Base-by-base conservation (phyloP, 2,113 vertebrate genomes). In the Takifugu flavidus region DNA sequence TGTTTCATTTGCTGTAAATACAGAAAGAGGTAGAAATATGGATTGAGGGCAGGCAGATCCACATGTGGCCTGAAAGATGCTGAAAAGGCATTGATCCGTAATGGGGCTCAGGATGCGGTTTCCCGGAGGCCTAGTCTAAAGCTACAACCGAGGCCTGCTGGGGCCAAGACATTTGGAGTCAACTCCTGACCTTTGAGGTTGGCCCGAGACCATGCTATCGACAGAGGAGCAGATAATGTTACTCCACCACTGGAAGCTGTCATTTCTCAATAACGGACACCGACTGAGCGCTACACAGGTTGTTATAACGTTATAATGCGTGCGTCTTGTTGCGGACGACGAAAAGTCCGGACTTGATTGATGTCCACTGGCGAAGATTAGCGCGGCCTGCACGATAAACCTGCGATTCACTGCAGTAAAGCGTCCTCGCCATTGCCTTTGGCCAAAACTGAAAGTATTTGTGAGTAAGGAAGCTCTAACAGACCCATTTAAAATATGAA, bases 1-100 rank as follows among this genome's bases (percentile, higher is more conserved):
- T 88, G 84, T 89, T 91, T 89, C 82, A 87, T 90, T 83, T 80
- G 89, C 87, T 88, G 89, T 90, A 91, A 90, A 89, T 89, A 91
- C 89, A 87, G 87, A 81, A 82, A 83, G 65, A 64, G 84, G 84
- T 82, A 86, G 82, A 65, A 79, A 82, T 90, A 90, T 89, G 77
- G 89, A 90, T 90, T 66, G 60, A 74, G 75, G 78, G 76, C 71
- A 70, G 78, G 82, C 79, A 74, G 82, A 49, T 65, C 79, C 79
- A 75, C 80, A 81, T 86, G 87, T 60, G 87, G 86, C 86, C 72
- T 69, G 73, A 70, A 71, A 77, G 62, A 44, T 61, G 62, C 74
- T 88, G 88, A 85, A 87, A 83, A 80, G 71, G 29, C 83, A 91
- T 91, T 89, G 90, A 91, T 91, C 81, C 84, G 74, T 44, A 50